Percentiles rank a stretch among this genome's conserved stretches.
Evolutionary conservation across 2,888 invertebrate species (phyloP).

Genomic region (Tetranychus truncatus): DNA sequence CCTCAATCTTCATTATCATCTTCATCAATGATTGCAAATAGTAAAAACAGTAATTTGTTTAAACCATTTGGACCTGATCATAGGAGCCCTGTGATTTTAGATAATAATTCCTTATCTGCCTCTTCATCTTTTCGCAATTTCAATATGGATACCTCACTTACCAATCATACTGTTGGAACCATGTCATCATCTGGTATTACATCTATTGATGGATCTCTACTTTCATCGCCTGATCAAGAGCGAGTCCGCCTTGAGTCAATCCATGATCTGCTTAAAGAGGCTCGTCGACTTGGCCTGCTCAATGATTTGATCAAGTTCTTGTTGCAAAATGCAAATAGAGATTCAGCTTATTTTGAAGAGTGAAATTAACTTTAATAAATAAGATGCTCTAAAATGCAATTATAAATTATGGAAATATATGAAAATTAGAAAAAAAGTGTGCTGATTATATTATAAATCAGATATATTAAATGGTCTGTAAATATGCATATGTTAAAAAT

Average conservation of each 20-base stretch:
- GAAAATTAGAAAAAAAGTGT: background rate
- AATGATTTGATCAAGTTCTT: conserved; percentile 19
- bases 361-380: conserved; percentile 7
- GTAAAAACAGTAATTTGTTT: conserved; percentile 5
- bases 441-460: no score
- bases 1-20: background rate
- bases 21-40: background rate
- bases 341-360: conserved; percentile 19
- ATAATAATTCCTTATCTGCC: background rate
- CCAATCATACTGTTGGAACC: background rate
- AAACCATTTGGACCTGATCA: conserved; percentile 2
- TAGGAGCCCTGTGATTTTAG: background rate
- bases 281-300: conserved; percentile 19
- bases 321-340: conserved; percentile 15
- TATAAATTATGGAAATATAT: background rate
- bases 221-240: conserved; percentile 8
- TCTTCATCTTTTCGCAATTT: background rate
- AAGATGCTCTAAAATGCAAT: background rate
- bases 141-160: background rate
- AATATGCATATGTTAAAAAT: background rate
- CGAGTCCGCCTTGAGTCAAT: conserved; percentile 5
- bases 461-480: no score
- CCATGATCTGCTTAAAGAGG: conserved; percentile 20
- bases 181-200: conserved; percentile 3
- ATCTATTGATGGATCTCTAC: background rate